Conservation (phyloP, 2,888 invertebrate species). For the Stenurella melanura region DNA sequence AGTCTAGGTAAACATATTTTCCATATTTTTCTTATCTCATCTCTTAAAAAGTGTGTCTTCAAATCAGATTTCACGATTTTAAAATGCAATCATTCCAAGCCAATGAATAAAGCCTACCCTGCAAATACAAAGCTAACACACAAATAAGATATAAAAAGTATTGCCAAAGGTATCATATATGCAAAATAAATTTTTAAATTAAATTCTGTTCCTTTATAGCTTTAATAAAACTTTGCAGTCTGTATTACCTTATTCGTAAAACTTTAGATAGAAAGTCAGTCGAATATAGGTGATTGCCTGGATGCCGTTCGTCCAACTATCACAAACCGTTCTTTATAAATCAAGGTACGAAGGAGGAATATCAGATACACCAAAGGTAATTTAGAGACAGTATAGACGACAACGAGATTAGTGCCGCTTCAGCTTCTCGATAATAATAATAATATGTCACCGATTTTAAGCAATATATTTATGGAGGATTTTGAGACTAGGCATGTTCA, state of each 20-base stretch:
- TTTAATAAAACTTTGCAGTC: neutral
- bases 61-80: neutral
- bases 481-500: no score
- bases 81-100: neutral
- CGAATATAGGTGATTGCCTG: neutral
- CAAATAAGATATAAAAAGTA: neutral
- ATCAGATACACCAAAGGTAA: neutral
- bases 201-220: neutral
- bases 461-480: no score
- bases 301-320: neutral
- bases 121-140: neutral
- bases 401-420: no score
- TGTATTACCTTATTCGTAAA: neutral
- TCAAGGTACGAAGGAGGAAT: neutral
- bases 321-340: neutral
- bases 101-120: no score
- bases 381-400: neutral
- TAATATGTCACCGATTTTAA: no score
- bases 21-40: no score
- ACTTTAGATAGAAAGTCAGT: neutral
- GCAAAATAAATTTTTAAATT: constrained; percentile 1
- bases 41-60: no score
- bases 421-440: no score
- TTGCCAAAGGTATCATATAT: neutral
- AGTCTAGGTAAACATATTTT: no score